Base-by-base conservation (phyloP, 2,797 vertebrate species). In the Sus cebifrons region DNA sequence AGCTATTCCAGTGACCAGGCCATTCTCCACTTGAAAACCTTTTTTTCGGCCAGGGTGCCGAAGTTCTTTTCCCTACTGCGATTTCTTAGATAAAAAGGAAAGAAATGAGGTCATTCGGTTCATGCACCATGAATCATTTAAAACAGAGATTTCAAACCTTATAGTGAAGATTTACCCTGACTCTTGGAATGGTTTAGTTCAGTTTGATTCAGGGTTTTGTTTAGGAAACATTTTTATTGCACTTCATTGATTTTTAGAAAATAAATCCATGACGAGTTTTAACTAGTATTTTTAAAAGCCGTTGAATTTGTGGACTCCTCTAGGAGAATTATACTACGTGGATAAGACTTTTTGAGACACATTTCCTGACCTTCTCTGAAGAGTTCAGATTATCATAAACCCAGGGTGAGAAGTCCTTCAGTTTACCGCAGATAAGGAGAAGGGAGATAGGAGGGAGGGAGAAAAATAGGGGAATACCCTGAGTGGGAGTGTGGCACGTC, bases 381-480 rank as follows among this genome's bases (percentile, higher is more conserved):
- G 95, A 92, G 91, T 93, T 97, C 86, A 93, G 70, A 96, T 92
- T 90, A 92, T 74, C 90, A 29, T 85, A 95, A 79, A 62, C 44
- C 64, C 18, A 36, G n/a, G 32, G 62, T 84, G 56, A 92, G 88
- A 83, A 93, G 58, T 86, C 90, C 92, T 91, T 49, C 56, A 52
- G 89, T 81, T 67, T 82, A 74, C 64, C 12, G 21, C 56, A 78
- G 96, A 94, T 95, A 97, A 95, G 84, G 87, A 92, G 58, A 75
- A 52, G 71, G 62, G 4, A 86, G 86, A 74, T 82, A n/a, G 3
- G 64, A 93, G 40, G 18, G 92, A 86, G 87, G 62, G 27, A 54
- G 81, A 92, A 90, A 93, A 91, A 52, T 29, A 86, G 91, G 96
- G 96, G 93, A 97, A 96, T 93, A 86, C 97, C 96, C 93, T 78